Conservation (phyloP, 2,888 invertebrate species). For the Habroteleia sp. region DNA sequence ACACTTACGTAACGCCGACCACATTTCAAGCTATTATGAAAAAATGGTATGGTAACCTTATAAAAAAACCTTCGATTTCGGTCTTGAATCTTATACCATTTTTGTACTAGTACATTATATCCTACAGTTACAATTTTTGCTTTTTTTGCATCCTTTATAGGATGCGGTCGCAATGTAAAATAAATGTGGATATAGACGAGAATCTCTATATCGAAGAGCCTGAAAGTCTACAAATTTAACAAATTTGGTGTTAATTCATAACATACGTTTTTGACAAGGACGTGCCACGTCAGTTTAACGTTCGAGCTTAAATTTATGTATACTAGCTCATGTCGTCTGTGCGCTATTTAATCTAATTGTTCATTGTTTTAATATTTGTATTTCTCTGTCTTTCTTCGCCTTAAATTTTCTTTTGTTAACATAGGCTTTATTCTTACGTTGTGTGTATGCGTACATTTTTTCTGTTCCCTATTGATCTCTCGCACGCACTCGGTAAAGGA, state of each 20-base stretch:
- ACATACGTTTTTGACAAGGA: constrained; percentile 64
- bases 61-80: constrained; percentile 64
- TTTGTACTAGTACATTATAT: constrained; percentile 64
- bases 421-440: constrained; percentile 18
- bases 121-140: constrained; percentile 63
- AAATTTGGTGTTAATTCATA: constrained; percentile 65
- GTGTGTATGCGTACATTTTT: constrained; percentile 20
- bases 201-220: constrained; percentile 64
- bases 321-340: constrained; percentile 62
- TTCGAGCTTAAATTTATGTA: constrained; percentile 63
- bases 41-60: constrained; percentile 65
- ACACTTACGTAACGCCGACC: constrained; percentile 65
- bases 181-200: constrained; percentile 63
- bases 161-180: constrained; percentile 61
- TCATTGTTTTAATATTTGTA: constrained; percentile 18
- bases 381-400: constrained; percentile 6
- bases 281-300: constrained; percentile 64
- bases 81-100: constrained; percentile 63
- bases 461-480: constrained; percentile 51
- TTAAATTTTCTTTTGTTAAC: constrained; percentile 9
- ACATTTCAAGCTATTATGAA: constrained; percentile 62
- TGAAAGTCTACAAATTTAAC: constrained; percentile 65
- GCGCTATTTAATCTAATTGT: constrained; percentile 62
- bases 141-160: constrained; percentile 47
- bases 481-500: constrained; percentile 53